Evolutionary conservation across 2,888 invertebrate genomes (phyloP).

Genomic region (Cylindroiulus punctatus): DNA sequence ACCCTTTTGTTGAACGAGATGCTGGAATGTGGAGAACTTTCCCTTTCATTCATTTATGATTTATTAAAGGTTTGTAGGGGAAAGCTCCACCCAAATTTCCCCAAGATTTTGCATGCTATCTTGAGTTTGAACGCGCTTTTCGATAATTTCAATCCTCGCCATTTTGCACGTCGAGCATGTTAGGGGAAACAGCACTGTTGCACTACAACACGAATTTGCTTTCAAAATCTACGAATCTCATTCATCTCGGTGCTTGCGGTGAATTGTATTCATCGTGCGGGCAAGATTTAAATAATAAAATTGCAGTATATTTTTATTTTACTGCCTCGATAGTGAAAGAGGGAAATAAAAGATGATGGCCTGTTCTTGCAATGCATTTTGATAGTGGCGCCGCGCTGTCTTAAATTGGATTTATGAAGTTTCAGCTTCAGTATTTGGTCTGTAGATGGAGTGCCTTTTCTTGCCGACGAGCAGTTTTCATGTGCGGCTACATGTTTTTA

Average conservation of each 20-base stretch:
- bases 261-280: neutral
- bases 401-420: neutral
- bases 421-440: neutral
- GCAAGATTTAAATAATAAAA: conserved; percentile 43
- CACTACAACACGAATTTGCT: neutral
- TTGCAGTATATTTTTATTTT: conserved; percentile 4
- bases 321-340: neutral
- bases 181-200: neutral
- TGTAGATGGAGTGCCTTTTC: neutral
- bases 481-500: too few relatives aligned
- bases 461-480: neutral
- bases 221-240: conserved; percentile 17
- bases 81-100: neutral
- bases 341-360: conserved; percentile 22
- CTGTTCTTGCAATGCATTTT: neutral
- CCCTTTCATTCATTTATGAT: conserved; percentile 33
- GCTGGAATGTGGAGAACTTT: neutral
- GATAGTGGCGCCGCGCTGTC: neutral
- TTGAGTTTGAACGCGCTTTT: neutral
- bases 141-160: neutral
- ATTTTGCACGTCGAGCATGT: neutral
- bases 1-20: conserved; percentile 14
- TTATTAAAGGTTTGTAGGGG: conserved; percentile 3
- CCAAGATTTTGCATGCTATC: conserved; percentile 24
- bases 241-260: conserved; percentile 12